Conservation (phyloP, 2,888 invertebrate species). For the Netelia virgata region DNA sequence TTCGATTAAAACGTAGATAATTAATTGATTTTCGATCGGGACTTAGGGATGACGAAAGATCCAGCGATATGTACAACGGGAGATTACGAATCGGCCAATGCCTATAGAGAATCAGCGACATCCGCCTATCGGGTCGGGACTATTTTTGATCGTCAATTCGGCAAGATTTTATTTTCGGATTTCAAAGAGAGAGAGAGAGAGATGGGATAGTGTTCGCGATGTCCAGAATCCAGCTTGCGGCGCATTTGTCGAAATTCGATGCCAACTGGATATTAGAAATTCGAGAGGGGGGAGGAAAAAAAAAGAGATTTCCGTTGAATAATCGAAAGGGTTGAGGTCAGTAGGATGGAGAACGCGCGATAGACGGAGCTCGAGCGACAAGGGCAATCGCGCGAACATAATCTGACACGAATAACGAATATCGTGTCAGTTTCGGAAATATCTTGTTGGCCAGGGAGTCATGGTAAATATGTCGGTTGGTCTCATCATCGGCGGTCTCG, state of each 20-base stretch:
- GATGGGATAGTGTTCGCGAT: constrained; percentile 72
- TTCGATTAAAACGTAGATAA: neutral
- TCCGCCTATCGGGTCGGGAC: constrained; percentile 68
- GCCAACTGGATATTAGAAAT: constrained; percentile 36
- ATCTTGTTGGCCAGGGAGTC: constrained; percentile 74
- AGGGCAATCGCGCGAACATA: constrained; percentile 73
- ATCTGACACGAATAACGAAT: constrained; percentile 70
- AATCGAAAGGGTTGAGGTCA: constrained; percentile 40
- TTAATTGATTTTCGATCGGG: neutral
- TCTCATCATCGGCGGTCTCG: constrained; percentile 50
- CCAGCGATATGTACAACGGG: constrained; percentile 12
- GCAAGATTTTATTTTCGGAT: constrained; percentile 81
- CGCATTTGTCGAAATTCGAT: constrained; percentile 51
- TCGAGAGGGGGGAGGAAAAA: constrained; percentile 22
- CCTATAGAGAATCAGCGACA: constrained; percentile 29
- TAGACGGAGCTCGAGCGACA: constrained; percentile 26
- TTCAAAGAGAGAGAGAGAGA: constrained; percentile 27
- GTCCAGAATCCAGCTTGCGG: constrained; percentile 77
- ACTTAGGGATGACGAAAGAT: neutral
- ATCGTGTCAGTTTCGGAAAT: constrained; percentile 79
- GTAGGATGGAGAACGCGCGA: constrained; percentile 20
- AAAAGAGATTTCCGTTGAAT: neutral
- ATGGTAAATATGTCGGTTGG: constrained; percentile 75
- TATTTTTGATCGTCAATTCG: constrained; percentile 82
- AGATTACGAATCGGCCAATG: constrained; percentile 12